Evolutionary conservation across 2,113 vertebrate genomes (phyloP), one percentile per base, ranked within the genome.

Genomic region (Regulus satrapa): DNA sequence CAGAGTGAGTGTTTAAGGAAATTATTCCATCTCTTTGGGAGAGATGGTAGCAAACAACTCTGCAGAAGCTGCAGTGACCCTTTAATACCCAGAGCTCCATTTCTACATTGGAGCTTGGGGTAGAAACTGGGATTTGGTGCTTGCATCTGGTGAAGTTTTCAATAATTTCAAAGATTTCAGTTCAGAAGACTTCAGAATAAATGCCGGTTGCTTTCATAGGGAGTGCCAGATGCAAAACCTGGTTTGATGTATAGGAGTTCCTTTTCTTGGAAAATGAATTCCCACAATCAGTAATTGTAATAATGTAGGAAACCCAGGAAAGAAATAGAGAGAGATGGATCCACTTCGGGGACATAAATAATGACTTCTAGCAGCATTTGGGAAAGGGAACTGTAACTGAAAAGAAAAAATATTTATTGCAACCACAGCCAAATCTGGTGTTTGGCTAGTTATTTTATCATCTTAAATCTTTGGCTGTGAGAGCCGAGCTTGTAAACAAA

Each of bases 381-480:
- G 17, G 58, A 83, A 88, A 28, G 31, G 62, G 28, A 48, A 25
- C 18, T 52, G 25, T 10, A 48, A 40, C 31, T 55, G 26, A 51
- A 58, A 73, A 95, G 83, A 94, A 61, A n/a, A 75, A 64, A 71
- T 58, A 38, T 74, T 94, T 73, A 80, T 51, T 61, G 36, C 34
- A 88, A 54, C 69, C 62, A 29, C 87, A 94, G 93, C 84, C 45
- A 68, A 85, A 95, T 93, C 68, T 43, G 1, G 38, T 96, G 89
- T 95, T 61, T n/a, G 83, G 76, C 68, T 76, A 88, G 71, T 97
- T 95, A 90, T 91, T 78, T 97, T 96, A 86, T 95, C 67, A 92
- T 92, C 77, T 91, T 88, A 96, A 97, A 94, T 84, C 95, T 85
- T 95, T 95, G 88, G 38, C 95, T 92, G 72, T 85, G 71, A 94